Evolutionary conservation across 2,797 vertebrate genomes (phyloP).

Genomic region (Rhinella marina): DNA sequence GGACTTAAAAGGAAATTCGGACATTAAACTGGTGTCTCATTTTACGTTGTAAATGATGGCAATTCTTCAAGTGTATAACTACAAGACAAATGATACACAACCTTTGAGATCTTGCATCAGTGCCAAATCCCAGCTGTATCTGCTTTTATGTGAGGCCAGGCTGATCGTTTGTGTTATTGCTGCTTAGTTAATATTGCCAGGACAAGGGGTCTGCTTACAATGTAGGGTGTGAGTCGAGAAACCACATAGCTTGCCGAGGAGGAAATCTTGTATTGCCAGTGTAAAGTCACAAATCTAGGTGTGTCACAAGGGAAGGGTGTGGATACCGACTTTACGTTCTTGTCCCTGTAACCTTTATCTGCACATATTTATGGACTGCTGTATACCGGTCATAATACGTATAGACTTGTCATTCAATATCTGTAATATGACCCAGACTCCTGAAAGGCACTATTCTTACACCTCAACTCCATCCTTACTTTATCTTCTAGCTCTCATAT

Average conservation of each 20-base stretch:
- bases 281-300: conserved; percentile 32
- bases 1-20: too few relatives aligned
- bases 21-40: neutral
- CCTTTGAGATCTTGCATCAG: neutral
- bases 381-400: neutral
- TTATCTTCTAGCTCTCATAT: neutral
- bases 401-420: neutral
- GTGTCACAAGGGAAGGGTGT: conserved; percentile 42
- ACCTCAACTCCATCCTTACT: neutral
- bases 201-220: conserved; percentile 38
- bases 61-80: neutral
- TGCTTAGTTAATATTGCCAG: conserved; percentile 5
- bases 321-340: neutral
- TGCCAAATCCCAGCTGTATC: neutral
- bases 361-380: neutral
- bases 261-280: conserved; percentile 21
- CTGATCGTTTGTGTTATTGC: neutral
- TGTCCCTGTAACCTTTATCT: conserved; percentile 28
- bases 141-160: neutral
- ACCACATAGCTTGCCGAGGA: neutral
- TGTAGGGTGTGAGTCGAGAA: conserved; percentile 31
- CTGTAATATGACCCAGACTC: neutral
- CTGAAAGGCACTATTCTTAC: neutral
- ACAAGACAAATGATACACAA: neutral
- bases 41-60: neutral